phyloP scores from a whole-genome alignment of 1,140 invertebrate species.

The Sarcophaga peregrina region DNA sequence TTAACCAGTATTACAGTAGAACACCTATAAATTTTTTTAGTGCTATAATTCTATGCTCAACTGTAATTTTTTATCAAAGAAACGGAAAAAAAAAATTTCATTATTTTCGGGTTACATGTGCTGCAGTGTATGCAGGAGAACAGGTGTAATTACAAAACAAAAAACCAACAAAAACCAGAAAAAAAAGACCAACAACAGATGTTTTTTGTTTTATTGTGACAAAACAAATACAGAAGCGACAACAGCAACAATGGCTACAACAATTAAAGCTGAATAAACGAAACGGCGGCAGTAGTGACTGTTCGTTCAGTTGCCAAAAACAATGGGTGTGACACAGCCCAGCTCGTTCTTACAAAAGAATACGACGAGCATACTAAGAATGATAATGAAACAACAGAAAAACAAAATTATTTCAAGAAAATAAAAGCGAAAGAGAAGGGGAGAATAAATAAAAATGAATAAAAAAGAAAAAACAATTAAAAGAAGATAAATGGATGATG shows the following conservation, averaged over 20 bases:
- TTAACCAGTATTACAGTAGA: no score
- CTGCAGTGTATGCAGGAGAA: not conserved
- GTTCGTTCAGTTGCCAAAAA: not conserved
- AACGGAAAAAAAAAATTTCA: not conserved
- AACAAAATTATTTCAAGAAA: no score
- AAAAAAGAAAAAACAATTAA: no score
- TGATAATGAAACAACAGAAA: not conserved
- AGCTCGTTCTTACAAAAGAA: constrained; percentile 14
- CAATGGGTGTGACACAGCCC: not conserved
- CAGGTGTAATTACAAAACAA: constrained; percentile 16
- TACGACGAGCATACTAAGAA: not conserved
- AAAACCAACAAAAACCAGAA: not conserved
- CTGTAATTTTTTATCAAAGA: not conserved
- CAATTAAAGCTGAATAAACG: no score
- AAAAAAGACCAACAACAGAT: not conserved
- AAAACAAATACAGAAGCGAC: not conserved
- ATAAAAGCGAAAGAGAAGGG: no score
- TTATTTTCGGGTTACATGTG: not conserved
- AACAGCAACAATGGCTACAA: not conserved
- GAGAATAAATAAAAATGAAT: no score
- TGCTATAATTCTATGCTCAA: not conserved
- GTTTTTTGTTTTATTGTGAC: not conserved
- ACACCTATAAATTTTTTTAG: not conserved
- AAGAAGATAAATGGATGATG: no score
- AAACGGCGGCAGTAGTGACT: no score